Base-by-base conservation (phyloP, 1,140 invertebrate species). In the Wasmannia auropunctata region DNA sequence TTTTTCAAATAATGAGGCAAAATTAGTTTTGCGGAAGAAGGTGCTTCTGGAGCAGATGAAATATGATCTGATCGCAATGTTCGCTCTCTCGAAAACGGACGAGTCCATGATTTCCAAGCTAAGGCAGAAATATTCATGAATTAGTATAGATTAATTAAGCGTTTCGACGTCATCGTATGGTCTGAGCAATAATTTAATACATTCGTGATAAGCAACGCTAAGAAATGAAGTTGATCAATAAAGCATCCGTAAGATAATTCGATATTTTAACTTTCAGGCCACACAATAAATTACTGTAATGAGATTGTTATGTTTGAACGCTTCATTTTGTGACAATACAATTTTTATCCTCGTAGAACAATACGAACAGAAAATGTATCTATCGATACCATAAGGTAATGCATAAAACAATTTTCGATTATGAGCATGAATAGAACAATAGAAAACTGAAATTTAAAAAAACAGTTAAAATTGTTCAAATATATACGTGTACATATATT, bases 201-300 rank as follows among this genome's bases (percentile, higher is more conserved):
- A 22, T 7, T 31, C 51, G 79, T 14, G 51, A 56, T 72, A 72
- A 72, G 51, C 37, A 74, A 25, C 6, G 2, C n/a, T n/a, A 34
- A 70, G 37, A 10, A n/a, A 56, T 11, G 14, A 14, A 72, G 11
- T 28, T 40, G 62, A 58, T 84, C 69, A 49, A 84, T 84, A 74
- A 70, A 31, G 25, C 14, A 34, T 37, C 37, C 60, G 62, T 65
- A 43, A 86, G 81, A n/a, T 62, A 40, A 85, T 76, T 81, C 46
- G 69, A 74, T 76, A 58, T 72, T 86, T 81, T 88, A 81, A 83
- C 84, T 86, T 77, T 43, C 46, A 31, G 70, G 19, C 49, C 16
- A 22, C 63, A 70, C 62, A 51, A 88, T 88, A 80, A 86, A 89
- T 86, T 88, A 86, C n/a, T 34, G 22, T 49, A 65, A 89, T 88